Conservation (phyloP, 1,140 invertebrate genomes). For the Ceratina australensis region DNA sequence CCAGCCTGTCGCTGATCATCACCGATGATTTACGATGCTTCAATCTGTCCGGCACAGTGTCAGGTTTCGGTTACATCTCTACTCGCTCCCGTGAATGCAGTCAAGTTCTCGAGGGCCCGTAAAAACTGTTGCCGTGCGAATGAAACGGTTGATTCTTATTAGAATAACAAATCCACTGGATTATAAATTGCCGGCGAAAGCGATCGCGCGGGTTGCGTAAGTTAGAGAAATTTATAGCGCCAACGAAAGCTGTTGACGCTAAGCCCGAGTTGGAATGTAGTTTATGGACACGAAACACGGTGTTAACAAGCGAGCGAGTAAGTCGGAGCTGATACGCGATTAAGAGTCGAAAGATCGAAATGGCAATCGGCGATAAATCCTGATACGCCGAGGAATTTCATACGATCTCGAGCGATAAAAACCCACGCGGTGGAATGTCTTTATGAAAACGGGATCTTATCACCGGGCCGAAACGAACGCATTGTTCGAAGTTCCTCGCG, state of each 20-base stretch:
- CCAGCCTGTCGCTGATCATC: background rate
- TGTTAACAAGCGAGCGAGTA: background rate
- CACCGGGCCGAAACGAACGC: background rate
- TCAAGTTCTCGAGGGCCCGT: background rate
- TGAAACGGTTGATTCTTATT: too few species aligned
- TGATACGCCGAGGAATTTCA: too few species aligned
- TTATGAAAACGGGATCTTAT: too few species aligned
- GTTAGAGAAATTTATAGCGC: background rate
- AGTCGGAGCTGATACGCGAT: background rate
- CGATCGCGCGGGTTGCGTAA: background rate
- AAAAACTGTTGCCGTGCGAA: too few species aligned
- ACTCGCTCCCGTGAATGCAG: too few species aligned
- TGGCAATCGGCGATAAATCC: background rate
- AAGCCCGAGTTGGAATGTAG: background rate
- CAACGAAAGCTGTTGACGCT: background rate
- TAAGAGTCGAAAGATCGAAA: background rate
- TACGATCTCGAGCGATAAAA: too few species aligned
- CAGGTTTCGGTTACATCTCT: background rate
- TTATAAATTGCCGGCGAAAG: too few species aligned
- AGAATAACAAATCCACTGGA: too few species aligned
- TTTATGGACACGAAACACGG: background rate
- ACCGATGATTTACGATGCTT: background rate
- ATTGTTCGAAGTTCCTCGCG: background rate
- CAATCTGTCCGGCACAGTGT: background rate
- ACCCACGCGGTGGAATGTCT: too few species aligned